Conservation (phyloP, 2,113 vertebrate species). For the Zapus hudsonius region DNA sequence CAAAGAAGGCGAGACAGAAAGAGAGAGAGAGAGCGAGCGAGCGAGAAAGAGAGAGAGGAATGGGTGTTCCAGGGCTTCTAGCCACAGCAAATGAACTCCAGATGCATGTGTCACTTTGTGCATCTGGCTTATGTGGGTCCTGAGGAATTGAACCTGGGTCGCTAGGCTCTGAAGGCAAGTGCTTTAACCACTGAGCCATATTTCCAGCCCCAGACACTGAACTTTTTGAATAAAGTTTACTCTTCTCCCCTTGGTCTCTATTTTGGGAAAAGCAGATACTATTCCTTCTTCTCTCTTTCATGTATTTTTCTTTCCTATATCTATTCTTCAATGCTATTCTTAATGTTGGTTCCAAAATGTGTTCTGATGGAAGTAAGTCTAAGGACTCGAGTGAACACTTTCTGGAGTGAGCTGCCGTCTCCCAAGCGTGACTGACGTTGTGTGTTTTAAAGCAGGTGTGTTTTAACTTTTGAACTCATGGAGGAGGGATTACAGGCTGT, state of each 20-base stretch:
- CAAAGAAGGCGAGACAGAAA: too few relatives aligned
- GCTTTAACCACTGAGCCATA: too few relatives aligned
- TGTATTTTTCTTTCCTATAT: background rate
- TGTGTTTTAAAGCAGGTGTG: background rate
- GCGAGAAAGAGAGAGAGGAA: too few relatives aligned
- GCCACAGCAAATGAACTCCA: too few relatives aligned
- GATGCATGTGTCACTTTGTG: too few relatives aligned
- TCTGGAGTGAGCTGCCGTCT: background rate
- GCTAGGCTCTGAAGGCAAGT: too few relatives aligned
- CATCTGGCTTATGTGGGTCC: too few relatives aligned
- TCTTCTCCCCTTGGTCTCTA: background rate
- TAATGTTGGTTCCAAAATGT: background rate
- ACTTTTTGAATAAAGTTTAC: background rate
- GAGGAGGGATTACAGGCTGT: background rate
- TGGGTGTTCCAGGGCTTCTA: too few relatives aligned
- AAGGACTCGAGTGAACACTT: background rate
- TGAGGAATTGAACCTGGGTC: too few relatives aligned
- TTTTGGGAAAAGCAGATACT: background rate
- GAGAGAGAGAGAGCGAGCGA: too few relatives aligned
- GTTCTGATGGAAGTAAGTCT: background rate
- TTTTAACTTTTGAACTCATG: background rate
- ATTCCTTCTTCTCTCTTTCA: background rate
- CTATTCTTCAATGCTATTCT: background rate
- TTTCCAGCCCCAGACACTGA: background rate
- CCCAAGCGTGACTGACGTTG: background rate